Base-by-base conservation (phyloP, 2,113 vertebrate genomes). In the Piliocolobus tephrosceles region DNA sequence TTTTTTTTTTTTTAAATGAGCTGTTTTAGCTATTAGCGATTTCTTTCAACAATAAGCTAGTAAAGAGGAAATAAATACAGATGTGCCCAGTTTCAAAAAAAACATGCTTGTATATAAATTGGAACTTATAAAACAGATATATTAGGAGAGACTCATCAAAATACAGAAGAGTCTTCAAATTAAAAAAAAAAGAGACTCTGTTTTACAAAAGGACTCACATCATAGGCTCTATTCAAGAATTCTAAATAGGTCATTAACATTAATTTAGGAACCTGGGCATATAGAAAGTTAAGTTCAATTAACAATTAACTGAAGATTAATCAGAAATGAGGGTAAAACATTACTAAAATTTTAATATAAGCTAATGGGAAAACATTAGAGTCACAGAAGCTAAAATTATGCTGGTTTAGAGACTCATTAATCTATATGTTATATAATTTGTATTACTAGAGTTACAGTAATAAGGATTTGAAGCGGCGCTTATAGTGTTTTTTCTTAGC, bases 181-280 rank as follows among this genome's bases (percentile, higher is more conserved):
- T 86, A 17, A 88, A 86, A 85, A 38, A 38, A 55, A 25, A 55
- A 92, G 55, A 80, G 43, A 70, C 25, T 75, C 25, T 75, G 78
- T 68, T 92, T 94, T 87, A 94, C 43, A 75, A 80, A 93, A 91
- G 25, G 17, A 76, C 52, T 86, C 73, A 64, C 52, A 86, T 20
- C 5, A 61, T 43, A 58, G 23, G 12, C 17, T 79, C 66, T 92
- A 64, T 52, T 95, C 58, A 96, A 91, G 72, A 93, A 88, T 92
- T 96, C 79, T 68, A 38, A 94, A 78, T 94, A 95, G 81, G 85
- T 92, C 80, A 95, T 96, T 94, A 95, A 94, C 80, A 95, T 96
- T 94, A 95, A 94, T 35, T 85, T 97, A 91, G 70, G 64, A 85
- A 88, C 58, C 73, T 55, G 43, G 85, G 66, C 95, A 70, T 50